A percentile compares a stretch with the other conserved stretches of the same genome.
Evolutionary conservation across 2,888 invertebrate genomes (phyloP).

Genomic region (Oscheius onirici): DNA sequence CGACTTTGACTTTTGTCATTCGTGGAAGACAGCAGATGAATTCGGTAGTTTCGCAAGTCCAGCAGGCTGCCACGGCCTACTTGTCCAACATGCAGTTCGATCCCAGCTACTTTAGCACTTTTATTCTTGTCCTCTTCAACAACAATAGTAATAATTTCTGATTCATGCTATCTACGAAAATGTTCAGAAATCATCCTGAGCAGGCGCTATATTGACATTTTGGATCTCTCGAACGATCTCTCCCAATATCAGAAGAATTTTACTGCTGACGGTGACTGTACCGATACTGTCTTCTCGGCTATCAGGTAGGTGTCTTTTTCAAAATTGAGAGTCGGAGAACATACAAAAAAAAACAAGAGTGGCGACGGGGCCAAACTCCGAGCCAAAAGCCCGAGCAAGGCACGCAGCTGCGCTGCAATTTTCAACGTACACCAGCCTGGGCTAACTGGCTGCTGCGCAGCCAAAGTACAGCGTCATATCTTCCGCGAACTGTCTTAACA

Average conservation of each 20-base stretch:
- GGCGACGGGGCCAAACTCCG: too few relatives aligned
- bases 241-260: constrained; percentile 36
- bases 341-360: too few relatives aligned
- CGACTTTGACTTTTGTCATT: constrained; percentile 57
- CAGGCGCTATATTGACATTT: constrained; percentile 38
- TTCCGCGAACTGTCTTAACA: too few relatives aligned
- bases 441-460: too few relatives aligned
- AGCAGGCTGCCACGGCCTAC: constrained; percentile 26
- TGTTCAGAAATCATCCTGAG: constrained; percentile 37
- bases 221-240: constrained; percentile 36
- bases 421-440: too few relatives aligned
- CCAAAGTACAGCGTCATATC: too few relatives aligned
- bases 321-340: neutral
- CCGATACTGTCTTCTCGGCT: constrained; percentile 47
- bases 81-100: constrained; percentile 44
- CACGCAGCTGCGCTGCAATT: too few relatives aligned
- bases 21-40: constrained; percentile 44
- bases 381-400: too few relatives aligned
- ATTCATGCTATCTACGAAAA: too few relatives aligned
- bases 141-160: constrained; percentile 56
- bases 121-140: constrained; percentile 59
- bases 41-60: constrained; percentile 49
- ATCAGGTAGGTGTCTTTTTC: constrained; percentile 36
- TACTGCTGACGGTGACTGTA: constrained; percentile 43
- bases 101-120: constrained; percentile 49